phyloP scores from a whole-genome alignment of 2,797 vertebrate genomes.

The Tragopan temminckii region DNA sequence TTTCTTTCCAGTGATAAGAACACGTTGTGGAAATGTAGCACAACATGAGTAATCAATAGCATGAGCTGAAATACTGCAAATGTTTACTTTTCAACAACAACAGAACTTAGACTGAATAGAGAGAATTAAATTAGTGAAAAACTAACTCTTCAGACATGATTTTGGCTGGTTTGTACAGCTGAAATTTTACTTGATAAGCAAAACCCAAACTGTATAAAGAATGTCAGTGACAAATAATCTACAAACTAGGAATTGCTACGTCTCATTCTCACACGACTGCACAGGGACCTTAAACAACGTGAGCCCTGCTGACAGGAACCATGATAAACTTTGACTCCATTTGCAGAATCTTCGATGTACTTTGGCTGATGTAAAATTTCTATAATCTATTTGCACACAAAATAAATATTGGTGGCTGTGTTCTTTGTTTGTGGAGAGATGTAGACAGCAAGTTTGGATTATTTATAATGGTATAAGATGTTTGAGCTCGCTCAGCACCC shows the following conservation, averaged over 20 bases:
- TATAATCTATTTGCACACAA: fast-evolving
- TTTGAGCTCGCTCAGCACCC: constrained; percentile 7
- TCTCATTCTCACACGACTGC: background rate
- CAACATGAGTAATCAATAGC: background rate
- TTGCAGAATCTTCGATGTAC: background rate
- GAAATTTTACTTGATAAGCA: background rate
- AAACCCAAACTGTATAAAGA: background rate
- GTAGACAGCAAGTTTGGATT: background rate
- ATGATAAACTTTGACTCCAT: fast-evolving
- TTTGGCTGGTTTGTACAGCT: background rate
- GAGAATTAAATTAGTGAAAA: background rate
- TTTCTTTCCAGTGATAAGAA: background rate
- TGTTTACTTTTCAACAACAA: background rate
- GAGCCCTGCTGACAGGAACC: background rate
- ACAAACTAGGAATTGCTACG: background rate
- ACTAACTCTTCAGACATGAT: background rate
- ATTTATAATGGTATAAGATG: background rate
- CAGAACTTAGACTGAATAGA: background rate
- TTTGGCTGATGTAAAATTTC: background rate
- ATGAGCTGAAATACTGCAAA: background rate
- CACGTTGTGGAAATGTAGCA: background rate
- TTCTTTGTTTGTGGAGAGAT: background rate
- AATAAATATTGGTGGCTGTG: background rate
- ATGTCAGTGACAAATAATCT: background rate
- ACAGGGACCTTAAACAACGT: background rate